Evolutionary conservation across 2,888 invertebrate genomes (phyloP).

Genomic region (Cryptus viduatorius): DNA sequence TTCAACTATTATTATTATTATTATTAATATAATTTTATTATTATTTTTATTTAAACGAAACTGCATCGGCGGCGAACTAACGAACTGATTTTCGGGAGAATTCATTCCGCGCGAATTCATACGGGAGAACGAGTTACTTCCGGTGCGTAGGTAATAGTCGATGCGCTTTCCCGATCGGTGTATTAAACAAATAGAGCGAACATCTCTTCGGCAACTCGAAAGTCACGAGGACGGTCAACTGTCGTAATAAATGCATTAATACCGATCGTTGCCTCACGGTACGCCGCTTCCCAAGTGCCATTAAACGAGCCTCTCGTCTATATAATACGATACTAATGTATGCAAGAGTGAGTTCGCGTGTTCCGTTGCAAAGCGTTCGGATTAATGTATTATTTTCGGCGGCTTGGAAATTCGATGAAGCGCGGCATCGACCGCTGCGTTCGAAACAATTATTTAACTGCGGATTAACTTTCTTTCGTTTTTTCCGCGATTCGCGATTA

Average conservation of each 20-base stretch:
- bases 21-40: constrained; percentile 20
- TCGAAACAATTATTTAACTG: constrained; percentile 25
- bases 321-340: neutral
- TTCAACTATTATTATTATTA: constrained; percentile 13
- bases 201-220: neutral
- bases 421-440: neutral
- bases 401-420: constrained; percentile 17
- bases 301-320: neutral
- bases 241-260: constrained; percentile 21
- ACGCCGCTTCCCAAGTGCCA: neutral
- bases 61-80: too few species aligned
- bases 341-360: neutral
- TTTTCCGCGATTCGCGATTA: too few species aligned
- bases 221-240: neutral
- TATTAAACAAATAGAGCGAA: constrained; percentile 10
- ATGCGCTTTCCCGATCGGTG: neutral
- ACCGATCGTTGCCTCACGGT: constrained; percentile 11
- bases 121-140: neutral
- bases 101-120: constrained; percentile 20
- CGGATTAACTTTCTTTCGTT: neutral
- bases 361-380: neutral
- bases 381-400: constrained; percentile 1
- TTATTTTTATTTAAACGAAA: constrained; percentile 23
- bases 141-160: constrained; percentile 3
- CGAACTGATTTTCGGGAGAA: constrained; percentile 4